phyloP scores from a whole-genome alignment of 1,140 invertebrate genomes.

The Sitodiplosis mosellana region DNA sequence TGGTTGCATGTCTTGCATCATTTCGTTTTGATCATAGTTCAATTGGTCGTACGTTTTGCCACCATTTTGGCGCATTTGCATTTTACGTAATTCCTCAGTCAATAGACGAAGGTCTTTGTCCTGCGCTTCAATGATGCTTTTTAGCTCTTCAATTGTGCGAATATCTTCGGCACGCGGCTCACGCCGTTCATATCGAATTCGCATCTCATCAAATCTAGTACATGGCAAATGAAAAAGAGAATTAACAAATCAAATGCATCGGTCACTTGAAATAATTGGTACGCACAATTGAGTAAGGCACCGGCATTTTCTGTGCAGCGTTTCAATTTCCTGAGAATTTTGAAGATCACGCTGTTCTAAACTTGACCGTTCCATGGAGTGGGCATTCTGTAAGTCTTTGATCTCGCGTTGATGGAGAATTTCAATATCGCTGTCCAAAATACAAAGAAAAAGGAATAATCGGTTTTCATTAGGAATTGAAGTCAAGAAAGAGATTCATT shows the following conservation, averaged over 20 bases:
- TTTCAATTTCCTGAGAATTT: constrained; percentile 29
- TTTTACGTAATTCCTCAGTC: constrained; percentile 26
- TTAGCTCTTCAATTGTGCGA: constrained; percentile 30
- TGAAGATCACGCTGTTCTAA: constrained; percentile 23
- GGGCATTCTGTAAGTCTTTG: constrained; percentile 22
- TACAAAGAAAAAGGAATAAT: no score
- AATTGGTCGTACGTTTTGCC: no score
- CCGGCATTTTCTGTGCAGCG: constrained; percentile 29
- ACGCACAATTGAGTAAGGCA: constrained; percentile 34
- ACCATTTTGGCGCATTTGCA: constrained; percentile 17
- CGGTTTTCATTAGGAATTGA: background rate
- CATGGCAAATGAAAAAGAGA: no score
- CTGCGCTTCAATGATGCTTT: constrained; percentile 31
- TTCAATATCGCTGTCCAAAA: constrained; percentile 22
- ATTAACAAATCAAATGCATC: constrained; percentile 1
- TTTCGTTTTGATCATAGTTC: no score
- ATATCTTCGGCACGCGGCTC: constrained; percentile 32
- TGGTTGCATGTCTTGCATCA: constrained; percentile 13
- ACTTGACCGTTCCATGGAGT: constrained; percentile 20
- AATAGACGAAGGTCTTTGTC: constrained; percentile 32
- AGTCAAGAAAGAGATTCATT: background rate
- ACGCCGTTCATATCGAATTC: constrained; percentile 29
- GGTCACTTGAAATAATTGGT: background rate
- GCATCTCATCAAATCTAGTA: constrained; percentile 35
- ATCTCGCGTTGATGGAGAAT: constrained; percentile 20